phyloP scores from a whole-genome alignment of 92 coral and sea anemone species.

The Zoanthus solanderi region DNA sequence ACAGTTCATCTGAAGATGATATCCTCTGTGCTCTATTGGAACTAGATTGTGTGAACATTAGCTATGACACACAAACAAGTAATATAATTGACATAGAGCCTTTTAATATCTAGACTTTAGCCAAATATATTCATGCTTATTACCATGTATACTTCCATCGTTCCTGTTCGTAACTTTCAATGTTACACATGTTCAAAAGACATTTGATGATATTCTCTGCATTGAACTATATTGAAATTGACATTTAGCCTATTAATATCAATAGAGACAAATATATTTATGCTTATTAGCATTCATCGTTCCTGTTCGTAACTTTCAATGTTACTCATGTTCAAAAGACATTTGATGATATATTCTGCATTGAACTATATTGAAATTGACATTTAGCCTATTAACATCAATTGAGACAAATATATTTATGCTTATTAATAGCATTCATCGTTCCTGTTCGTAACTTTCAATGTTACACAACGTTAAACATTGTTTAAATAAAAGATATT shows the following conservation, averaged over 20 bases:
- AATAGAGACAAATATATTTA: constrained; percentile 1
- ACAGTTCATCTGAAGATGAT: constrained; percentile 70
- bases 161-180: constrained; percentile 3
- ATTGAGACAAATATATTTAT: not conserved
- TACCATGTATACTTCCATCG: not conserved
- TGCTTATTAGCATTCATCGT: not conserved
- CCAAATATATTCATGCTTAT: constrained; percentile 1
- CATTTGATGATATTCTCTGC: constrained; percentile 3
- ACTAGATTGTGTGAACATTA: constrained; percentile 30
- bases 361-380: no score
- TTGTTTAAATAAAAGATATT: not conserved
- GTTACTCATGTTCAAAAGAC: no score
- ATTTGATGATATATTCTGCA: no score
- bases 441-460: constrained; percentile 3
- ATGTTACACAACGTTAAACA: not conserved
- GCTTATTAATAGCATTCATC: constrained; percentile 1
- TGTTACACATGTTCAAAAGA: constrained; percentile 2
- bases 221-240: constrained; percentile 1
- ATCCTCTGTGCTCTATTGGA: constrained; percentile 27
- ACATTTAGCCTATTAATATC: constrained; percentile 1
- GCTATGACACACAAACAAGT: constrained; percentile 65
- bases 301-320: no score
- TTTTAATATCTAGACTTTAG: not conserved
- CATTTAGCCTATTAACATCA: not conserved
- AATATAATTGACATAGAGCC: constrained; percentile 66